Conservation (phyloP, 2,888 invertebrate genomes). For the Amphipoea lucens region DNA sequence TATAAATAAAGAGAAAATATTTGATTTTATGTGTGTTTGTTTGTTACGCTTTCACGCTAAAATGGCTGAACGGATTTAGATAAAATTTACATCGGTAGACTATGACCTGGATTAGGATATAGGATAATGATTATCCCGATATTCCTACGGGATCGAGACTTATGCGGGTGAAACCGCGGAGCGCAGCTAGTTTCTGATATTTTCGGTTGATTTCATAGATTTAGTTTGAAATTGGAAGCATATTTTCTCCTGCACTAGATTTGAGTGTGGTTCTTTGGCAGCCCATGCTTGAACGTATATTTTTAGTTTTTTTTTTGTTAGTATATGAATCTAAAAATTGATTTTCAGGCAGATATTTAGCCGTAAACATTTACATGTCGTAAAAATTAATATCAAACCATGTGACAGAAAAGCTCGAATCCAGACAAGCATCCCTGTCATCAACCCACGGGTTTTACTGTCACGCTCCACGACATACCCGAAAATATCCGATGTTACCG, state of each 20-base stretch:
- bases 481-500: conserved; percentile 57
- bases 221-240: not conserved
- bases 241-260: not conserved
- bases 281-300: not conserved
- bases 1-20: not conserved
- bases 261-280: not conserved
- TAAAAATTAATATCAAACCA: not conserved
- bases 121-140: not conserved
- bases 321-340: not conserved
- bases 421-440: not conserved
- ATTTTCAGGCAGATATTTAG: not conserved
- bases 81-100: not conserved
- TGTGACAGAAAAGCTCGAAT: not conserved
- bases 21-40: not conserved
- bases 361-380: not conserved
- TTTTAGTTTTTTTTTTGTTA: not conserved
- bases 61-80: not conserved
- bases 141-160: not conserved
- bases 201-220: not conserved
- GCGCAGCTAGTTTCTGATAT: not conserved
- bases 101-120: too few species aligned
- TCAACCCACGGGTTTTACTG: conserved; percentile 8
- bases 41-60: not conserved
- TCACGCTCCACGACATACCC: conserved; percentile 23
- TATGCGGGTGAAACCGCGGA: not conserved